phyloP scores from a whole-genome alignment of 2,888 invertebrate genomes.

The Trichogramma dendrolimi region DNA sequence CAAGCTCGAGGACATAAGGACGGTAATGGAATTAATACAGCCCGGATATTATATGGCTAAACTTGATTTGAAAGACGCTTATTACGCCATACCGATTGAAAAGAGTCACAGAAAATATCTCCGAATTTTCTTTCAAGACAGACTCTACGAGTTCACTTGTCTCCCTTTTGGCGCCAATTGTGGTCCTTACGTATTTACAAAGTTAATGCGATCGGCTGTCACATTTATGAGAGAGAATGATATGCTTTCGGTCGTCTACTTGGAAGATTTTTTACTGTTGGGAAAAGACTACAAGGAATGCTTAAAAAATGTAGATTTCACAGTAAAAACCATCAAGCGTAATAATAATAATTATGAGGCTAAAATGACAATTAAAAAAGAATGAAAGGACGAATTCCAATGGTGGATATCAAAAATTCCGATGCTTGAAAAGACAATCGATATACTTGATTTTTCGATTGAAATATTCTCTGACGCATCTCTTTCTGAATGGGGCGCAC shows the following conservation, averaged over 20 bases:
- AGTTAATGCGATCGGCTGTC: constrained; percentile 20
- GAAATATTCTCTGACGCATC: constrained; percentile 12
- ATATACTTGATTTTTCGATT: not conserved
- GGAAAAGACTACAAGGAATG: constrained; percentile 10
- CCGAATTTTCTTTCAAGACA: too few relatives aligned
- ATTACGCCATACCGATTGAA: too few relatives aligned
- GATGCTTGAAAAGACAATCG: not conserved
- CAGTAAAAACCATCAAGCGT: not conserved
- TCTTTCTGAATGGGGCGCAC: not conserved
- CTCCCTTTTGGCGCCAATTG: too few relatives aligned
- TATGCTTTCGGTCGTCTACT: constrained; percentile 5
- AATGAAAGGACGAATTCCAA: not conserved
- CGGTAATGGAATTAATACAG: too few relatives aligned
- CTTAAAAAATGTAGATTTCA: not conserved
- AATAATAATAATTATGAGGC: not conserved
- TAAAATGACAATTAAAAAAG: not conserved
- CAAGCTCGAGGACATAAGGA: too few relatives aligned
- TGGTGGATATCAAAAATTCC: constrained; percentile 5
- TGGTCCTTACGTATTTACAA: constrained; percentile 6
- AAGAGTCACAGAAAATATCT: too few relatives aligned
- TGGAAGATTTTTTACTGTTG: constrained; percentile 20
- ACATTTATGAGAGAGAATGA: constrained; percentile 4
- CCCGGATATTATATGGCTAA: too few relatives aligned
- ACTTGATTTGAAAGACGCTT: too few relatives aligned
- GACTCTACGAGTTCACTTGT: too few relatives aligned